phyloP scores from a whole-genome alignment of 2,113 vertebrate genomes.

The Pelmatolapia mariae region DNA sequence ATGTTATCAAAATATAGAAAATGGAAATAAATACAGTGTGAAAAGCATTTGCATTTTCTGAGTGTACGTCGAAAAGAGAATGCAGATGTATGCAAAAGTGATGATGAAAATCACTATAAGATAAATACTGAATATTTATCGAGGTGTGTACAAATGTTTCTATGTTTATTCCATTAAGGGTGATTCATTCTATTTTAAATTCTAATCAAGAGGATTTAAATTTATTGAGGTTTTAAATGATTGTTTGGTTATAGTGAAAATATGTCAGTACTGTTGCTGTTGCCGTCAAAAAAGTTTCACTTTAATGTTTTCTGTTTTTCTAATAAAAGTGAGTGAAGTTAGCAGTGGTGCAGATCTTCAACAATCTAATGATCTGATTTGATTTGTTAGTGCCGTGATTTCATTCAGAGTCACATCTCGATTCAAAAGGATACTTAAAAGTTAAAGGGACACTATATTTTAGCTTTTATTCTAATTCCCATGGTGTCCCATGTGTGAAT shows the following conservation, averaged over 20 bases:
- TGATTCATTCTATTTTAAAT: not conserved
- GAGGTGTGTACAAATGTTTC: not conserved
- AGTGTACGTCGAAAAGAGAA: not conserved
- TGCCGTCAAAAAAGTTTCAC: not conserved
- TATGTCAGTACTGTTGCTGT: not conserved
- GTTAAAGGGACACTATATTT: not conserved
- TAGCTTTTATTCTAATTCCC: not conserved
- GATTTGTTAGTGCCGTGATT: not conserved
- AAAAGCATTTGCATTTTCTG: not conserved
- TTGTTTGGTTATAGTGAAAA: not conserved
- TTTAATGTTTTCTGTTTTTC: not conserved
- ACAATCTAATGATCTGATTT: not conserved
- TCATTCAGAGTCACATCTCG: not conserved
- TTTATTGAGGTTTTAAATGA: not conserved
- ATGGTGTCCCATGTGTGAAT: not conserved
- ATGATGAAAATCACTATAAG: not conserved
- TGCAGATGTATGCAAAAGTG: not conserved
- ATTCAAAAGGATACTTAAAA: not conserved
- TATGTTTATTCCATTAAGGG: not conserved
- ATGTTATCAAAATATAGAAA: not conserved
- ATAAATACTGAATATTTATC: not conserved
- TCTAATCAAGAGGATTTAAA: not conserved
- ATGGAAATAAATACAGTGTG: not conserved
- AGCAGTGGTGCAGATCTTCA: not conserved
- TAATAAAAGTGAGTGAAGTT: not conserved